Evolutionary conservation across 2,113 vertebrate genomes (phyloP).

Genomic region (Seriola rivoliana): DNA sequence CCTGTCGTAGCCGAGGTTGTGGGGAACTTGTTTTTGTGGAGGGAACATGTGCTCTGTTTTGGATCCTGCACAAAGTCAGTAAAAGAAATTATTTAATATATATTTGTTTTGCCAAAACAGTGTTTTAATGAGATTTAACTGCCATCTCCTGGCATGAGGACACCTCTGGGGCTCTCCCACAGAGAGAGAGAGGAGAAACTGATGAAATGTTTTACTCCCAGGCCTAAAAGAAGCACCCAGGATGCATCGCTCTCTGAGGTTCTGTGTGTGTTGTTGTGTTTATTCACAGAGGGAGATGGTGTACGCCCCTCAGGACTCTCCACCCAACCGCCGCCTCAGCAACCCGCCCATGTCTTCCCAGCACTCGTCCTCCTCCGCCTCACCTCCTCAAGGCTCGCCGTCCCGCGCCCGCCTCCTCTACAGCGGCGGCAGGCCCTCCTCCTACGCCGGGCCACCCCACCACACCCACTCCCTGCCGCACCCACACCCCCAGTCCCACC

Average conservation of each 20-base stretch:
- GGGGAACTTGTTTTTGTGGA: too few relatives aligned
- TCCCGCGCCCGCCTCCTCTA: conserved; percentile 95
- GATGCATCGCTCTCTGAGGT: neutral
- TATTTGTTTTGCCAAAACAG: too few relatives aligned
- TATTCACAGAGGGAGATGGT: conserved; percentile 93
- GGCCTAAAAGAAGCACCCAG: too few relatives aligned
- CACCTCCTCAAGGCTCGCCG: conserved; percentile 89
- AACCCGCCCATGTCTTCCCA: conserved; percentile 86
- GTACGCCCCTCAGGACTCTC: conserved; percentile 94
- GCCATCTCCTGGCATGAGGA: too few relatives aligned
- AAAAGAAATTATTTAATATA: too few relatives aligned
- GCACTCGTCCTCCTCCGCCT: conserved; percentile 87
- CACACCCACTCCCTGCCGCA: conserved; percentile 78
- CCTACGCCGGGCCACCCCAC: conserved; percentile 89
- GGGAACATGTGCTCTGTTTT: too few relatives aligned
- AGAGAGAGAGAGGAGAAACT: neutral
- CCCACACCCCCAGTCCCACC: conserved; percentile 81
- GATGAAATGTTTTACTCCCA: neutral
- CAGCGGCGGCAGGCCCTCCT: conserved; percentile 90
- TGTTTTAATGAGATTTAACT: too few relatives aligned
- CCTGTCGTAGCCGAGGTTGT: too few relatives aligned
- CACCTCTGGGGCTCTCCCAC: too few relatives aligned
- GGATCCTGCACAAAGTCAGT: too few relatives aligned
- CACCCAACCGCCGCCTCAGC: conserved; percentile 93
- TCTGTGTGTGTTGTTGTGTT: neutral